These are phyloP conservation scores for Ellobium chinense DNA, from an alignment of 2,888 invertebrate genomes.

Conservation along the genomic window DNA sequence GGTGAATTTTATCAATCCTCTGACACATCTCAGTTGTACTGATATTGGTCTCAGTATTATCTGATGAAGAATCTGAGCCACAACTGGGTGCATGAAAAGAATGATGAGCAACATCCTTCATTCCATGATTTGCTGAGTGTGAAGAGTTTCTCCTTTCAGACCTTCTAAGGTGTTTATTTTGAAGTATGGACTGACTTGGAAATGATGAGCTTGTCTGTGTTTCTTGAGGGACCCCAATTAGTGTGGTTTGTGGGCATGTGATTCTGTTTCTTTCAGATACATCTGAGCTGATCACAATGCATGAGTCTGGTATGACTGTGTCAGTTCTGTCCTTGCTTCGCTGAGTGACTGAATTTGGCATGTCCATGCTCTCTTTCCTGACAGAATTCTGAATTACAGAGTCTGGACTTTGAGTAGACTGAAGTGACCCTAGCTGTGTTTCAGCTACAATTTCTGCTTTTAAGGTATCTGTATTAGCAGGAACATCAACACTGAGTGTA, in stretches of 20 bases:
- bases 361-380: neutral
- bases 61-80: no score
- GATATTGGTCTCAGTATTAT: no score
- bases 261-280: neutral
- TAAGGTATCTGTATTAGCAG: neutral
- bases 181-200: conserved; percentile 14
- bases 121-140: no score
- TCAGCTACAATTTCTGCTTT: conserved; percentile 1
- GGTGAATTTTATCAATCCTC: no score
- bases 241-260: neutral
- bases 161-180: no score
- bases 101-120: no score
- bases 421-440: neutral
- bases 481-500: no score
- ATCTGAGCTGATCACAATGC: neutral
- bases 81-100: no score
- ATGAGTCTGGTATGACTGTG: neutral
- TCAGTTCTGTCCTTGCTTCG: neutral
- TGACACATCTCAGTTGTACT: no score
- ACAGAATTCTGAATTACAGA: neutral
- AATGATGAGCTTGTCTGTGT: neutral
- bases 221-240: neutral
- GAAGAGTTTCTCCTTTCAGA: no score
- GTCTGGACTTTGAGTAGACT: neutral
- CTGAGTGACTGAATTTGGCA: no score